phyloP scores from a whole-genome alignment of 30 jellyfish, hydroid and myxozoan species.

The Pseudorhiza aurosa region DNA sequence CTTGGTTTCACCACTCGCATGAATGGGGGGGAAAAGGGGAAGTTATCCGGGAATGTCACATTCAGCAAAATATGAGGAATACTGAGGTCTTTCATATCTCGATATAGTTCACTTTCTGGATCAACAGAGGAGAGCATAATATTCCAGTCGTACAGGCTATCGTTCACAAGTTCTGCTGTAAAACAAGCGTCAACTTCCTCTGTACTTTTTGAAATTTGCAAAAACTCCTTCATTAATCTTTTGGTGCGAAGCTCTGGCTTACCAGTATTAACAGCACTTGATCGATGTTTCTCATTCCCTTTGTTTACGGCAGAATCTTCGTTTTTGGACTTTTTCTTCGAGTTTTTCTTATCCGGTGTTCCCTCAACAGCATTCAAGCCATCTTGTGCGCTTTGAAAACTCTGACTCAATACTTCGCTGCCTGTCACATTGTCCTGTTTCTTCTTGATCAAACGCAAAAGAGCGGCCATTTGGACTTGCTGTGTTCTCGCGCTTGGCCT shows the following conservation, averaged over 20 bases:
- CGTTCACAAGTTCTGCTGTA: conserved; percentile 79
- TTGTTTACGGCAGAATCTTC: background rate
- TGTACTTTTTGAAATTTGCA: conserved; percentile 25
- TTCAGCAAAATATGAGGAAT: conserved; percentile 53
- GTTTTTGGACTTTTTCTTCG: background rate
- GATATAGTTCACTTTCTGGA: conserved; percentile 70
- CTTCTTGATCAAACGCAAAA: conserved; percentile 31
- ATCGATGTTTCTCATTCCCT: background rate
- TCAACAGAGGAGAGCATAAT: conserved; percentile 59
- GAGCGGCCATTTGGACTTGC: conserved; percentile 25
- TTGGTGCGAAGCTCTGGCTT: conserved; percentile 57
- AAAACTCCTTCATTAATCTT: conserved; percentile 78
- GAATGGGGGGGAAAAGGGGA: conserved; percentile 91
- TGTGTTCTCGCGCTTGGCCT: no score
- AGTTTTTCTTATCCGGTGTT: background rate
- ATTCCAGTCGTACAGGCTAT: conserved; percentile 78
- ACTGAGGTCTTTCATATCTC: conserved; percentile 61
- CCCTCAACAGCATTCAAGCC: conserved; percentile 5
- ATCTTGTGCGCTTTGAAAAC: background rate
- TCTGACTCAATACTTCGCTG: background rate
- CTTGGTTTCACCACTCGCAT: conserved; percentile 86
- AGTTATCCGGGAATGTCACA: conserved; percentile 77
- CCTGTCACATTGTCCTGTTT: conserved; percentile 27
- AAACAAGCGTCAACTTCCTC: conserved; percentile 26
- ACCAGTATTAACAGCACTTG: background rate